Base-by-base conservation (phyloP, 2,888 invertebrate species). In the Idaea dimidiata region DNA sequence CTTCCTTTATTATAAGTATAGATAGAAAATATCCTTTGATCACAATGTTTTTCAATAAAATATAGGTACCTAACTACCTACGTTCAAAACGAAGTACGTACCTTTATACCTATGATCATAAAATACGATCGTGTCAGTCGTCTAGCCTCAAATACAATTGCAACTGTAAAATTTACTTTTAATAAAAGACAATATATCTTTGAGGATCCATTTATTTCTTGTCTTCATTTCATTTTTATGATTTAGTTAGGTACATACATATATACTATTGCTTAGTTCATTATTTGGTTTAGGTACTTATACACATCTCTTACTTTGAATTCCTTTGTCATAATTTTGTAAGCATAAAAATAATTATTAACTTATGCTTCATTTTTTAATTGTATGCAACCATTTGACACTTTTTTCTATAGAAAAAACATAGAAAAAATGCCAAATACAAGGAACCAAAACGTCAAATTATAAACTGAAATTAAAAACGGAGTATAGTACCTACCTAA, bases 71-170 rank as follows among this genome's bases (percentile, higher is more conserved):
- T n/a, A 54, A 54, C 14, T 16, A 16, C n/a, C n/a, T 54, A 32
- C 10, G 32, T 8, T 32, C 10, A 6, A 32, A 43, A 14, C 14
- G 43, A 43, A 43, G 43, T 43, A 10, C 6, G 43, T 43, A 43
- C 43, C 43, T 14, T n/a, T n/a, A n/a, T n/a, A n/a, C n/a, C n/a
- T n/a, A n/a, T n/a, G n/a, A 43, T 43, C 43, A 43, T 43, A 43
- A 43, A 43, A 43, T 14, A 43, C 43, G 43, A 43, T 43, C 43
- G 43, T 10, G 14, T 43, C 43, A 43, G 43, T 43, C 10, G 43
- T 43, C 43, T 43, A n/a, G n/a, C 43, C 43, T 43, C 43, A 43
- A 43, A 43, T 43, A 43, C 43, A 43, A 43, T 43, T 43, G 43
- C 43, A 43, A 43, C 43, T 43, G 14, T 43, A 43, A 43, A 43